Conservation (phyloP, 64 coral and sea anemone genomes). For the Stichodactyla helianthus region DNA sequence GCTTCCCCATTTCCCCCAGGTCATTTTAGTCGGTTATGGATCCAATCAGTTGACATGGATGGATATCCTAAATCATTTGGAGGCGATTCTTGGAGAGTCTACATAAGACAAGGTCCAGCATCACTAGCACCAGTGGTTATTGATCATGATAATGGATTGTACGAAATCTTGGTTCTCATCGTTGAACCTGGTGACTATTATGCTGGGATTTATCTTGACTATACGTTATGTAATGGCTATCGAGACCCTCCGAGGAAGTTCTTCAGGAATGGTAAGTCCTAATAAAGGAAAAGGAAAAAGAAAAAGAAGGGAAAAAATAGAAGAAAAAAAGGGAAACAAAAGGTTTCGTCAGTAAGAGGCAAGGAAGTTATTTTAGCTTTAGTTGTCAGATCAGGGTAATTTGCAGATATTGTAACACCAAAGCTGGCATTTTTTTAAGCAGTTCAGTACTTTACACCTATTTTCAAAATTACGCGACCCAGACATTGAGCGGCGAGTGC, state of each 20-base stretch:
- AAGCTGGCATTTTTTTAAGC: too few species aligned
- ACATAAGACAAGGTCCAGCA: slow-evolving; percentile 80
- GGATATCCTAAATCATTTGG: slow-evolving; percentile 39
- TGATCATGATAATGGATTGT: slow-evolving; percentile 73
- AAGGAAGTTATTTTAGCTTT: too few species aligned
- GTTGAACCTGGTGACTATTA: slow-evolving; percentile 64
- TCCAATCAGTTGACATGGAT: slow-evolving; percentile 58
- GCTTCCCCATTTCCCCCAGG: slow-evolving; percentile 11
- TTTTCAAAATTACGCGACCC: too few species aligned
- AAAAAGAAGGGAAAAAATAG: too few species aligned
- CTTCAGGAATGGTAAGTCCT: slow-evolving; percentile 64
- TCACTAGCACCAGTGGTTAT: slow-evolving; percentile 65
- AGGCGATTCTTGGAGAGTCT: slow-evolving; percentile 77
- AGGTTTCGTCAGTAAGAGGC: too few species aligned
- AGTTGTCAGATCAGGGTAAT: too few species aligned
- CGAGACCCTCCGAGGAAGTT: slow-evolving; percentile 52
- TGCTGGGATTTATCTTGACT: slow-evolving; percentile 62
- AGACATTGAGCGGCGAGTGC: too few species aligned
- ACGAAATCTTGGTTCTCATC: slow-evolving; percentile 60
- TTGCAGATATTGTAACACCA: too few species aligned
- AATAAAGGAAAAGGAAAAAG: neutral
- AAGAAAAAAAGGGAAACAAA: too few species aligned
- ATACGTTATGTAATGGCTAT: slow-evolving; percentile 71
- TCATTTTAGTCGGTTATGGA: slow-evolving; percentile 76
- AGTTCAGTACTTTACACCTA: too few species aligned